Conservation (phyloP, 2,113 vertebrate species). For the Prietella phreatophila region DNA sequence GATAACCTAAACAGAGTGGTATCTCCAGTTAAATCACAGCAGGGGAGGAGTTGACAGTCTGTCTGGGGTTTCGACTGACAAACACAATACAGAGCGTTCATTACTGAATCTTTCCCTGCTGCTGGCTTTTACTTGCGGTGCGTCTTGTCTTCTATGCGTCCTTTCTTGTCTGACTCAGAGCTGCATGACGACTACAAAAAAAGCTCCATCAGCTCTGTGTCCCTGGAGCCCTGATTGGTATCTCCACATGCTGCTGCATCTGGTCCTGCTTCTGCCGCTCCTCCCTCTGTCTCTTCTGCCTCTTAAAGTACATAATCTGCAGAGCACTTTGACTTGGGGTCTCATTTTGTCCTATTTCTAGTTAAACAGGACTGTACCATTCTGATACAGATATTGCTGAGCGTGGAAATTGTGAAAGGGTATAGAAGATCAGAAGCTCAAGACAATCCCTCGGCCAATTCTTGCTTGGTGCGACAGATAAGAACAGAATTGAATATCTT, state of each 20-base stretch:
- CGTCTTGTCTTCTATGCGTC: conserved; percentile 52
- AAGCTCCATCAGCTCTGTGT: conserved; percentile 55
- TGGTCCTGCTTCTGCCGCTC: conserved; percentile 58
- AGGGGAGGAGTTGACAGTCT: not conserved
- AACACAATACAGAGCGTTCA: not conserved
- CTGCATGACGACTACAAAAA: conserved; percentile 45
- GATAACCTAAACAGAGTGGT: not conserved
- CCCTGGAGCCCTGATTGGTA: conserved; percentile 44
- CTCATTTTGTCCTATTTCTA: conserved; percentile 23
- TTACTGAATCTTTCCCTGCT: conserved; percentile 6
- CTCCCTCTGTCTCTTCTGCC: conserved; percentile 51
- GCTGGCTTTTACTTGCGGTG: conserved; percentile 26
- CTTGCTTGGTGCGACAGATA: not conserved
- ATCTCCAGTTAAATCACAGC: not conserved
- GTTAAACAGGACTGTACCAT: conserved; percentile 36
- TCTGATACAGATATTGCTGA: conserved; percentile 7
- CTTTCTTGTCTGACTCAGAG: conserved; percentile 56
- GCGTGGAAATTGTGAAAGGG: not conserved
- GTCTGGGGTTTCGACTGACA: conserved; percentile 20
- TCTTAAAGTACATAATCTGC: conserved; percentile 43
- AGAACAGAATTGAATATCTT: not conserved
- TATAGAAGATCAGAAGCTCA: conserved; percentile 9
- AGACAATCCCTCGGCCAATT: not conserved
- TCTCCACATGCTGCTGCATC: conserved; percentile 58
- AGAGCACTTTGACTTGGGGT: conserved; percentile 25